A percentile compares a stretch with the other conserved stretches of the same genome.
phyloP scores from a whole-genome alignment of 2,797 vertebrate species.

The Artibeus jamaicensis region DNA sequence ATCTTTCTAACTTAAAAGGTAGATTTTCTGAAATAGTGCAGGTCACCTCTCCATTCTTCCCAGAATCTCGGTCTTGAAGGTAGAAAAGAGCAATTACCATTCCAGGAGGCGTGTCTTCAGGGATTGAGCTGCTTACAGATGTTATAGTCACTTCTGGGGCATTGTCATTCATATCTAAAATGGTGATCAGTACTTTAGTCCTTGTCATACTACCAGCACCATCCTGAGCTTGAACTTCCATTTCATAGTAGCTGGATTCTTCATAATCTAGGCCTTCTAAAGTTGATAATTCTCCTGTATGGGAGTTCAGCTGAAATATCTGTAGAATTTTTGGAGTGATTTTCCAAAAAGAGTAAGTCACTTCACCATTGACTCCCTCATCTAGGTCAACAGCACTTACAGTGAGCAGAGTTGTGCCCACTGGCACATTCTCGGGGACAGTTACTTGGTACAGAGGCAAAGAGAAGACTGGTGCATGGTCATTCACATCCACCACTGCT shows the following conservation, averaged over 20 bases:
- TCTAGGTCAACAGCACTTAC: slow-evolving; percentile 66
- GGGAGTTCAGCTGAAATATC: slow-evolving; percentile 62
- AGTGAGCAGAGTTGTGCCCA: slow-evolving; percentile 63
- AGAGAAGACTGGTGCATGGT: slow-evolving; percentile 69
- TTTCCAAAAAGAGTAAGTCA: slow-evolving; percentile 73
- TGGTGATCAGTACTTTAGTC: slow-evolving; percentile 82
- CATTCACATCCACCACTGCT: slow-evolving; percentile 73
- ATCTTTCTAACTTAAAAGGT: slow-evolving; percentile 74
- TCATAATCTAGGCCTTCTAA: slow-evolving; percentile 82
- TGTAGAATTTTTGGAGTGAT: slow-evolving; percentile 53
- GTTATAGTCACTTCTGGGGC: slow-evolving; percentile 87
- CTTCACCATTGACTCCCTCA: slow-evolving; percentile 70
- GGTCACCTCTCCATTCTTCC: slow-evolving; percentile 82
- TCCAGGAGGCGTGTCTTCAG: slow-evolving; percentile 85
- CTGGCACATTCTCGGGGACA: slow-evolving; percentile 65
- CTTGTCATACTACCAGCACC: slow-evolving; percentile 83
- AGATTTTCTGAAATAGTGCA: slow-evolving; percentile 69
- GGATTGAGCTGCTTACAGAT: slow-evolving; percentile 84
- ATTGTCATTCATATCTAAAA: slow-evolving; percentile 89
- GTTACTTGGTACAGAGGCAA: slow-evolving; percentile 64
- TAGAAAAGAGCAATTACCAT: slow-evolving; percentile 87
- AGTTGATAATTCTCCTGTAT: slow-evolving; percentile 76
- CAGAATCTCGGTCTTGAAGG: slow-evolving; percentile 84
- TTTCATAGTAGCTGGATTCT: slow-evolving; percentile 79
- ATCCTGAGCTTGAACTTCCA: slow-evolving; percentile 88